Evolutionary conservation across 1,140 invertebrate genomes (phyloP).

Genomic region (Drosophila subobscura): DNA sequence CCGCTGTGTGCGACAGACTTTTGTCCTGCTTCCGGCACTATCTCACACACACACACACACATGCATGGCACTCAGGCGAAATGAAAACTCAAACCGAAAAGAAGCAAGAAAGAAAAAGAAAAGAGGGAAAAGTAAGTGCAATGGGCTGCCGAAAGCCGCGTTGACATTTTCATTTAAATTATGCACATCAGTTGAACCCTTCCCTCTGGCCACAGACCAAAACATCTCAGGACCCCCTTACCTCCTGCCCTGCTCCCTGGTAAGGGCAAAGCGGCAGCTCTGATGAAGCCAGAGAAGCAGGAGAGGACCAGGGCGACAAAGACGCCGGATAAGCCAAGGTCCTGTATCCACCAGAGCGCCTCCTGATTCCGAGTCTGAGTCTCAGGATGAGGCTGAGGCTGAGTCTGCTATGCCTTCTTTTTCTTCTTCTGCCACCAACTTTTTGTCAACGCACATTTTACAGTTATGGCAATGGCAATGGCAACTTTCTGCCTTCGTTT

Average conservation of each 20-base stretch:
- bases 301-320: conserved; percentile 40
- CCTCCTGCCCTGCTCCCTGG: conserved; percentile 2
- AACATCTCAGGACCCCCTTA: not conserved
- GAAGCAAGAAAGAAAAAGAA: conserved; percentile 20
- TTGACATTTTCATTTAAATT: conserved; percentile 82
- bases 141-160: conserved; percentile 76
- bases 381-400: too few relatives aligned
- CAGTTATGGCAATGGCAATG: conserved; percentile 70
- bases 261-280: not conserved
- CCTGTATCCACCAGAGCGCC: conserved; percentile 15
- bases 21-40: conserved; percentile 61
- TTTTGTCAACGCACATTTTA: conserved; percentile 80
- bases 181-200: conserved; percentile 80
- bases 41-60: conserved; percentile 21
- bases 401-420: not conserved
- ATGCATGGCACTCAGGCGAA: conserved; percentile 28
- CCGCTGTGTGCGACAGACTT: conserved; percentile 37
- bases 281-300: conserved; percentile 21
- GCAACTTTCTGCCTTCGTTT: conserved; percentile 68
- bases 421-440: conserved; percentile 27
- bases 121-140: conserved; percentile 67
- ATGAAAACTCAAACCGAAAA: conserved; percentile 38
- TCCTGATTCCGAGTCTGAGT: not conserved
- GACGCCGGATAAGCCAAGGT: conserved; percentile 61
- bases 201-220: conserved; percentile 29